phyloP scores from a whole-genome alignment of 2,113 vertebrate species.

The Anguilla japonica region DNA sequence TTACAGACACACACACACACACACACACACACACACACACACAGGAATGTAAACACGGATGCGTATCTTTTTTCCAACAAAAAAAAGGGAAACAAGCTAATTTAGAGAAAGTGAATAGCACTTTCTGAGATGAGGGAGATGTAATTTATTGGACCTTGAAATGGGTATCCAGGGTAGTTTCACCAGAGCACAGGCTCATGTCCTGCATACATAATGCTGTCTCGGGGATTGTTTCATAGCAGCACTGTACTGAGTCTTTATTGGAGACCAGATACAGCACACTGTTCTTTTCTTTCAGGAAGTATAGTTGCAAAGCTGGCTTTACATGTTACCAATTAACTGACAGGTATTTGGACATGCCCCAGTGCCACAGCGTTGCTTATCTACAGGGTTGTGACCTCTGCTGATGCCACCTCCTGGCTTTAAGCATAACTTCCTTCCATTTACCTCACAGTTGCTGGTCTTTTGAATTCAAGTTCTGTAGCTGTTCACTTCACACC shows the following conservation, averaged over 20 bases:
- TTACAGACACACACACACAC: no score
- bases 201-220: slow-evolving; percentile 2
- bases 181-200: not conserved
- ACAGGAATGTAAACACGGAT: not conserved
- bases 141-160: slow-evolving; percentile 20
- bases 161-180: slow-evolving; percentile 8
- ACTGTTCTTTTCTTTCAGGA: not conserved
- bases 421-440: not conserved
- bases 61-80: not conserved
- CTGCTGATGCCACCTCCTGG: not conserved
- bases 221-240: not conserved
- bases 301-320: not conserved
- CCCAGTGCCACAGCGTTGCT: not conserved
- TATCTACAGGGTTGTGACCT: not conserved
- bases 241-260: not conserved
- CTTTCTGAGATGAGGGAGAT: slow-evolving; percentile 1
- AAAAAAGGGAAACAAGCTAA: not conserved
- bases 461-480: not conserved
- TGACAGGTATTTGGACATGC: not conserved
- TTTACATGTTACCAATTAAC: not conserved
- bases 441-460: not conserved
- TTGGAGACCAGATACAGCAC: not conserved
- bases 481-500: slow-evolving; percentile 1
- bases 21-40: not conserved
- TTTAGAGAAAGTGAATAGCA: not conserved